Base-by-base conservation (phyloP, 2,888 invertebrate genomes). In the Neuroscelio doddi region DNA sequence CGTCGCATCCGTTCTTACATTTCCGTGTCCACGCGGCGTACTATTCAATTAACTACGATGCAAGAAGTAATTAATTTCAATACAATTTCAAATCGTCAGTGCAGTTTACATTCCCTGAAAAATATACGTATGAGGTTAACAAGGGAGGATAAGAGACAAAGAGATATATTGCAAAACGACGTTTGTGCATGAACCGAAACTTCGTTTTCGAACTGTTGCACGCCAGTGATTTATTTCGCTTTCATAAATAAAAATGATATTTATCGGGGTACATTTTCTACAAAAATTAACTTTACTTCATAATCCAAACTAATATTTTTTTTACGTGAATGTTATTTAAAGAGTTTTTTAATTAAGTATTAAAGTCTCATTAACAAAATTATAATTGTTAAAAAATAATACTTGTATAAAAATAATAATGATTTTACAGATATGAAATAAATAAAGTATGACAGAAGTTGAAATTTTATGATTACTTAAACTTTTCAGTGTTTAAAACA, bases 1-100 rank as follows among this genome's bases (percentile, higher is more conserved):
- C 62, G 62, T 62, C 46, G 66, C 66, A 46, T 58, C 53, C 62
- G 55, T 63, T 67, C 67, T 67, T 67, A 67, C 62, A 53, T 47
- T 66, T 58, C 45, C 46, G 50, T 56, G 59, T 50, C 14, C 64
- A 47, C 53, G 53, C 38, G 44, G 46, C 51, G 39, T 26, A 26
- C 59, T 59, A 67, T 67, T 62, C 62, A 66, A 62, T 66, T 63
- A 67, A 63, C 45, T 47, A 42, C 3, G 46, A 30, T 45, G 52
- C 39, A 30, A 58, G 52, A 47, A 67, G 59, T 67, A 59, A 67
- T 67, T 67, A 63, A 63, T 63, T 63, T 59, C 59, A 55, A 66
- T 66, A 63, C 62, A 53, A 58, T 57, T 62, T 57, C 42, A 38
- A 62, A 63, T 62, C 30, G 50, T 58, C 52, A 53, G 61, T 52